Percentiles rank a stretch among this genome's conserved stretches.
These are phyloP conservation scores for Pelobates fuscus DNA, from an alignment of 2,113 vertebrate genomes.

Conservation along the genomic window DNA sequence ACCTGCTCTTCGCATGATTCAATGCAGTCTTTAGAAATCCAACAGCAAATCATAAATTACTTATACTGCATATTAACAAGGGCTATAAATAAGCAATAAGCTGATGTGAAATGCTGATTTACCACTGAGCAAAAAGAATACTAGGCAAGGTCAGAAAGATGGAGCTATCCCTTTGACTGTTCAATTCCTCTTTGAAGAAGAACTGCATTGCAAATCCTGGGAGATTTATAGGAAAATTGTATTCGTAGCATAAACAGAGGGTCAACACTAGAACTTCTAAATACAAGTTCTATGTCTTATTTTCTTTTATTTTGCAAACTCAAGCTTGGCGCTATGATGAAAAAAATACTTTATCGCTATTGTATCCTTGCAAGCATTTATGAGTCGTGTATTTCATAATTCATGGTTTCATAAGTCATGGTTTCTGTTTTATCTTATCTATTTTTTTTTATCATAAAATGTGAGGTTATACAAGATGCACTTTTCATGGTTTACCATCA, in stretches of 20 bases:
- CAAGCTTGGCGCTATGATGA: rapidly evolving
- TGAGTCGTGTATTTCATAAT: slow-evolving; percentile 49
- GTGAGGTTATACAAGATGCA: background rate
- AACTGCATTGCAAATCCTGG: slow-evolving; percentile 4
- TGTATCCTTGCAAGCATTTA: slow-evolving; percentile 60
- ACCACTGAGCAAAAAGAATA: slow-evolving; percentile 47
- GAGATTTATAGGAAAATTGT: slow-evolving; percentile 40
- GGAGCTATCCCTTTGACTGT: slow-evolving; percentile 12
- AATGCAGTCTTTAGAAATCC: background rate
- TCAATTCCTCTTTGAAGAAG: slow-evolving; percentile 30
- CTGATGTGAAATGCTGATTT: slow-evolving; percentile 56
- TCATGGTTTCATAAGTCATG: too few relatives aligned
- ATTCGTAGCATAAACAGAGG: background rate
- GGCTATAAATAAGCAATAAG: slow-evolving; percentile 56
- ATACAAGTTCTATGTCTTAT: background rate
- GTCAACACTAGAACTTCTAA: background rate
- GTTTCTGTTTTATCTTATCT: too few relatives aligned
- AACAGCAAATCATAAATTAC: background rate
- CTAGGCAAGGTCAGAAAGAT: slow-evolving; percentile 53
- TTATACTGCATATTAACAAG: slow-evolving; percentile 14
- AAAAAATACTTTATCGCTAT: slow-evolving; percentile 35
- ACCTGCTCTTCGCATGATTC: background rate
- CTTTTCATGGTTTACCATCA: background rate
- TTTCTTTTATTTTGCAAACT: rapidly evolving
- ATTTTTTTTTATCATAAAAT: background rate